phyloP scores from a whole-genome alignment of 2,113 vertebrate species.

The Cryptomyrus ogoouensis region DNA sequence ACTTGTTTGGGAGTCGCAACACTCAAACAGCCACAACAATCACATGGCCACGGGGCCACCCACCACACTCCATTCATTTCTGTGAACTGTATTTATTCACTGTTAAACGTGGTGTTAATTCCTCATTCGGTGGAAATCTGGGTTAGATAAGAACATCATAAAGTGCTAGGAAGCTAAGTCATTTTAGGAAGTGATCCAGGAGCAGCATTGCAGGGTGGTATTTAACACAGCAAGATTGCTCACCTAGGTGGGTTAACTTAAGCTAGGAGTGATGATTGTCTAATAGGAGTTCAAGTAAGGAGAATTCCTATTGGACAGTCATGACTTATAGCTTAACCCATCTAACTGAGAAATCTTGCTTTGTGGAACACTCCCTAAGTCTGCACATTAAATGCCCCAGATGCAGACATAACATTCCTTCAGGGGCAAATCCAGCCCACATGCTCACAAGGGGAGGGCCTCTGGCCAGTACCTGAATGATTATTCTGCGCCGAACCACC shows the following conservation, averaged over 20 bases:
- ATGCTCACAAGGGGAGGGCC: slow-evolving; percentile 10
- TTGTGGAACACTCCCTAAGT: neutral
- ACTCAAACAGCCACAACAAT: neutral
- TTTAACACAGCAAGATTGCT: neutral
- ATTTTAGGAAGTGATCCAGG: neutral
- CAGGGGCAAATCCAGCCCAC: neutral
- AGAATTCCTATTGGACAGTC: neutral
- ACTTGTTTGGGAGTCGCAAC: neutral
- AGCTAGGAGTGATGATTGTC: neutral
- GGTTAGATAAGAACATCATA: neutral
- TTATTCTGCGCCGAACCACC: slow-evolving; percentile 86
- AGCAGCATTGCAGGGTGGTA: neutral
- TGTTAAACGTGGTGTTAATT: neutral
- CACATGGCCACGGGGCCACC: neutral
- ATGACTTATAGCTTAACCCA: neutral
- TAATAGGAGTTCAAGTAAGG: neutral
- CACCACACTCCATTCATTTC: neutral
- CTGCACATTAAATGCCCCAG: neutral
- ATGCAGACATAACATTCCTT: neutral
- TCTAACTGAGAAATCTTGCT: neutral
- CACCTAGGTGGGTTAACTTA: neutral
- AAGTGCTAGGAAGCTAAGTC: neutral
- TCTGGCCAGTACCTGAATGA: slow-evolving; percentile 83
- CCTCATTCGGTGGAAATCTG: neutral
- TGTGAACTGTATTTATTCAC: neutral